phyloP scores from a whole-genome alignment of 2,797 vertebrate species.

The Phoxinus dragarum region DNA sequence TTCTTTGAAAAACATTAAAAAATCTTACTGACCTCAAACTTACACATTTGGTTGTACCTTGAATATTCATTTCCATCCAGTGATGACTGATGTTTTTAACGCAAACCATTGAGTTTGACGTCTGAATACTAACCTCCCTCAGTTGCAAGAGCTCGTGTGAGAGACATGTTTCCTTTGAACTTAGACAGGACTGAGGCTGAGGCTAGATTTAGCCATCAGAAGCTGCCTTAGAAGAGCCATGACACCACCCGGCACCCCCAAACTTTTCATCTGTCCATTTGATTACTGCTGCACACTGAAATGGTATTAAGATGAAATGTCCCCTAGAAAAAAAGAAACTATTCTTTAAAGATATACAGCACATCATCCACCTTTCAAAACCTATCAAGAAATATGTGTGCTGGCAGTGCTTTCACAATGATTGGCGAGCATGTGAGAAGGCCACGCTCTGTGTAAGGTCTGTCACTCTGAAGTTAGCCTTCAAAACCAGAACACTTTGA shows the following conservation, averaged over 20 bases:
- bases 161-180: conserved; percentile 30
- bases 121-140: conserved; percentile 9
- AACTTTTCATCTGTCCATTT: conserved; percentile 78
- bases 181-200: conserved; percentile 59
- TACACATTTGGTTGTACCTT: neutral
- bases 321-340: conserved; percentile 53
- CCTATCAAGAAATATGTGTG: conserved; percentile 60
- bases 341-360: conserved; percentile 49
- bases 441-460: conserved; percentile 51
- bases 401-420: conserved; percentile 74
- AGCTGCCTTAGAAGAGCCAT: conserved; percentile 70
- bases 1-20: neutral
- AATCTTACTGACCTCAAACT: neutral
- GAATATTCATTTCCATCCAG: conserved; percentile 4
- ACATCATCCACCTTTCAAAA: conserved; percentile 64
- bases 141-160: neutral
- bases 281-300: conserved; percentile 77
- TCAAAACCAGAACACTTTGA: conserved; percentile 40
- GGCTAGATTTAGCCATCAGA: conserved; percentile 70
- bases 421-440: conserved; percentile 70
- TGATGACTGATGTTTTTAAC: conserved; percentile 10
- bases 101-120: neutral
- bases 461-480: conserved; percentile 34
- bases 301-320: conserved; percentile 77
- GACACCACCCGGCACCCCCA: conserved; percentile 70